Evolutionary conservation across 2,888 invertebrate genomes (phyloP), one percentile per base, ranked within the genome.

Genomic region (Gari tellinella): DNA sequence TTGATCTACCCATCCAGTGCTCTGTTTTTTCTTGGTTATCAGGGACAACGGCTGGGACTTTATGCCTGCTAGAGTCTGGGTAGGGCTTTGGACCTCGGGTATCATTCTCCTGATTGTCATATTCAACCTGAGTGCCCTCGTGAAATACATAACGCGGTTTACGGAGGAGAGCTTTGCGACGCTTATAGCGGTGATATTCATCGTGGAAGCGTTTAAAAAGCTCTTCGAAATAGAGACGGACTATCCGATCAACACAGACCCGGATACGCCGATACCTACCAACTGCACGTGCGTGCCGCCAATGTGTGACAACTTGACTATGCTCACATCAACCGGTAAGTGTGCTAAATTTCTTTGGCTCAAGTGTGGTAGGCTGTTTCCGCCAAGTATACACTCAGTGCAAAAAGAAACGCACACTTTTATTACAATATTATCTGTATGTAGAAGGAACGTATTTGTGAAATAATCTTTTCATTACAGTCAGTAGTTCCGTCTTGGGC

Each of bases 151-250:
- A 82, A 99, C 99, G 15, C 94, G 98, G 82, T 99, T 99, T 91
- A 99, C 98, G 0, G 98, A 99, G 92, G 98, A 99, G 92, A 98
- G 97, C 92, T 99, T 99, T 90, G 98, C 99, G 15, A 97, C 97
- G 0, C 93, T 99, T 15, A 99, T 99, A 90, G 98, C 98, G 37
- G 96, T 99, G 89, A 99, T 99, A 90, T 99, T 99, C 92, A 97
- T 99, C 92, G 96, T 96, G 90, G 98, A 99, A 95, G 98, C 98
- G 57, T 95, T 99, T 81, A 97, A 98, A 93, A 98, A 99, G 93
- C 96, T 98, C 48, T 93, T 96, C 85, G 94, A 95, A 14, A 83
- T 85, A 14, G 72, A 72, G 19, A 43, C 37, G 0, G 60, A 78
- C 1, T 48, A 49, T 8, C 86, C 86, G 0, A 73, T 89, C 17